Percentiles rank a stretch among this genome's conserved stretches.
phyloP scores from a whole-genome alignment of 2,888 invertebrate species.

The Leptothorax acervorum region DNA sequence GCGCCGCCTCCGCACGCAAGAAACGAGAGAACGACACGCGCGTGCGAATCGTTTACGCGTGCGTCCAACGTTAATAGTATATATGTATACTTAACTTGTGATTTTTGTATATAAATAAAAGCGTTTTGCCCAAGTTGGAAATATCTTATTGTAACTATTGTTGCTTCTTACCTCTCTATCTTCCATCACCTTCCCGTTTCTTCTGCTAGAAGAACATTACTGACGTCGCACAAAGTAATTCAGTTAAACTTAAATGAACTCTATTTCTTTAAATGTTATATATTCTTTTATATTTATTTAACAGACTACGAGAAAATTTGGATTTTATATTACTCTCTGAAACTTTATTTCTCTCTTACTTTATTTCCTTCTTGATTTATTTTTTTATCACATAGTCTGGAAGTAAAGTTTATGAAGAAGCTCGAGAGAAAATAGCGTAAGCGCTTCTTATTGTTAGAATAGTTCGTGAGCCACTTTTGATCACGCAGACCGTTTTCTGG shows the following conservation, averaged over 20 bases:
- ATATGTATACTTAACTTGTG: constrained; percentile 77
- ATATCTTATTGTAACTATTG: background rate
- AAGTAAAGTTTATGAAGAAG: background rate
- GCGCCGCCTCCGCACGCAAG: constrained; percentile 68
- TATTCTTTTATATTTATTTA: background rate
- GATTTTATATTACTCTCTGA: background rate
- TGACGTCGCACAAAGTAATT: background rate
- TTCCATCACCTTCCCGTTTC: background rate
- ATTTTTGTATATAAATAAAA: constrained; percentile 82
- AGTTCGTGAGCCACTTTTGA: background rate
- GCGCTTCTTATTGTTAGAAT: background rate
- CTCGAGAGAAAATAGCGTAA: background rate
- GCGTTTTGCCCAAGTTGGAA: constrained; percentile 71
- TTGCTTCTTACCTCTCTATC: background rate
- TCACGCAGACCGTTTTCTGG: background rate
- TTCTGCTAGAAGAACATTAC: too few species aligned
- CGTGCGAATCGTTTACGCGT: constrained; percentile 62
- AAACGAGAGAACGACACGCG: constrained; percentile 67
- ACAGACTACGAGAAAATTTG: background rate
- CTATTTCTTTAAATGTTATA: background rate
- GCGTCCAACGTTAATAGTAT: constrained; percentile 72
- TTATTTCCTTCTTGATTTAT: background rate
- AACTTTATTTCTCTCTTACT: background rate
- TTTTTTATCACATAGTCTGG: background rate
- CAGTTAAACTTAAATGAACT: background rate